A percentile compares a stretch with the other conserved stretches of the same genome.
Evolutionary conservation across 2,888 invertebrate genomes (phyloP).

Genomic region (Rhamnusium bicolor): DNA sequence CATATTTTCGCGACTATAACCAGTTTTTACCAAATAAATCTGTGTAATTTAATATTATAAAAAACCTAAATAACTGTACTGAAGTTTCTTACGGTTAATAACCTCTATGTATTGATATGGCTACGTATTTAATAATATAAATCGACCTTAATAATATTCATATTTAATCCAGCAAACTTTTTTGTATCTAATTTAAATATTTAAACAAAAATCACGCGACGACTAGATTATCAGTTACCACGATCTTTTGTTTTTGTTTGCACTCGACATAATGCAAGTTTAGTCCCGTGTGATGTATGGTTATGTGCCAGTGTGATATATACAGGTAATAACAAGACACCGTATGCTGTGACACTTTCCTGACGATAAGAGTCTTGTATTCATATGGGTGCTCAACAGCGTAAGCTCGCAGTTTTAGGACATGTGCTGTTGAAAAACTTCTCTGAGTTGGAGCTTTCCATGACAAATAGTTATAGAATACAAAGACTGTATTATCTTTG

Average conservation of each 20-base stretch:
- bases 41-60: no score
- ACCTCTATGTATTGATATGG: no score
- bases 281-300: conserved; percentile 21
- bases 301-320: conserved; percentile 35
- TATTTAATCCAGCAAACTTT: no score
- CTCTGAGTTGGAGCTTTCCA: not conserved
- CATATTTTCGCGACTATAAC: no score
- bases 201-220: not conserved
- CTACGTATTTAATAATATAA: no score
- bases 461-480: no score
- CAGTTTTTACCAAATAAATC: no score
- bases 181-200: no score
- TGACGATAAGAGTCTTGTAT: conserved; percentile 22
- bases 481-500: no score
- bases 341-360: conserved; percentile 28
- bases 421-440: conserved; percentile 28
- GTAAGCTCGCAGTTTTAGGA: conserved; percentile 21
- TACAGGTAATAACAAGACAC: conserved; percentile 45
- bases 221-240: not conserved
- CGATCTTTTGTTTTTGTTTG: conserved; percentile 1
- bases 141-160: no score
- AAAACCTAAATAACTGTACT: no score
- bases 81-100: no score
- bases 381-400: conserved; percentile 2
- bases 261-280: not conserved